A percentile compares a stretch with the other conserved stretches of the same genome.
These are phyloP conservation scores for Tupaia tana DNA, from an alignment of 2,113 vertebrate species.

Conservation along the genomic window DNA sequence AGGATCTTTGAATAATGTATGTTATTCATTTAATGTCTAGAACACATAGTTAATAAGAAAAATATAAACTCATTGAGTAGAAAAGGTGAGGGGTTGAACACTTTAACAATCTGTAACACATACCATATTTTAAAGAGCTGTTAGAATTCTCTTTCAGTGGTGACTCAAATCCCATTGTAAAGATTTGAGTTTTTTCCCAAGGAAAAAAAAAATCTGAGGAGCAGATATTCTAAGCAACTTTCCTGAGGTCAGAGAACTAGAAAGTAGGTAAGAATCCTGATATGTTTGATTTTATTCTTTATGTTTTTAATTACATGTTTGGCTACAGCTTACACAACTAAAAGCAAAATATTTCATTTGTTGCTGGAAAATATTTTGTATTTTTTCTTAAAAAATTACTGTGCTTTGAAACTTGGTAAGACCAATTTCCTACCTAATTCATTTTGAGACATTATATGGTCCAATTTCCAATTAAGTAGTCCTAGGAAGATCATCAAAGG, in stretches of 20 bases:
- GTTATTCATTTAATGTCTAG: background rate
- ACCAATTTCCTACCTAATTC: background rate
- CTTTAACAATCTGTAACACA: background rate
- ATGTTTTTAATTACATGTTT: background rate
- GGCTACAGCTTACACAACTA: too few relatives aligned
- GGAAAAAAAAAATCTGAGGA: background rate
- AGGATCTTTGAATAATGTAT: background rate
- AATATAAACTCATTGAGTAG: background rate
- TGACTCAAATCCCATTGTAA: background rate
- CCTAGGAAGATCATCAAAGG: background rate
- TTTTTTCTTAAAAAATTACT: background rate
- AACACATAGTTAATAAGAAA: background rate
- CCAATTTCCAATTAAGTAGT: background rate
- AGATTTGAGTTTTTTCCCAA: background rate
- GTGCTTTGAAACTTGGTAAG: background rate
- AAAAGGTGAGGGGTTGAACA: background rate
- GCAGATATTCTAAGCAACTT: background rate
- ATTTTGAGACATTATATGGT: background rate
- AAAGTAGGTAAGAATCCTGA: background rate
- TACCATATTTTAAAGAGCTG: background rate
- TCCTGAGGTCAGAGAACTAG: background rate
- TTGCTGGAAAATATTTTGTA: background rate
- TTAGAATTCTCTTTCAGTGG: background rate
- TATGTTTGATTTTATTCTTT: background rate
- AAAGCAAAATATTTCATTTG: background rate